Evolutionary conservation across 1,140 invertebrate genomes (phyloP).

Genomic region (Drosophila ogumai): DNA sequence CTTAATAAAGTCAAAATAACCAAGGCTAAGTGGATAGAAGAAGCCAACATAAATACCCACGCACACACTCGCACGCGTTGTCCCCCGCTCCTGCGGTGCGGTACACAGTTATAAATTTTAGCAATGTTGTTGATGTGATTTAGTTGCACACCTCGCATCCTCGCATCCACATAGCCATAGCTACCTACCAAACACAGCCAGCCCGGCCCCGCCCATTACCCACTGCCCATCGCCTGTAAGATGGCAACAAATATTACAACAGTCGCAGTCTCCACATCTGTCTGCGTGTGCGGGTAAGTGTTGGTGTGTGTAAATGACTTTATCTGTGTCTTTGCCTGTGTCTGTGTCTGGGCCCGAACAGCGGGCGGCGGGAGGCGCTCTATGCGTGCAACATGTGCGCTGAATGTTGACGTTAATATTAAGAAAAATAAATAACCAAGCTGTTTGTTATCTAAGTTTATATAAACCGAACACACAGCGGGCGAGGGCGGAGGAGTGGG

Average conservation of each 20-base stretch:
- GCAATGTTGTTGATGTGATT: constrained; percentile 81
- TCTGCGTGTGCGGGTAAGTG: constrained; percentile 7
- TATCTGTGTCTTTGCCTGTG: constrained; percentile 54
- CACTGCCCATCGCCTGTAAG: constrained; percentile 72
- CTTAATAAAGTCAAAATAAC: constrained; percentile 82
- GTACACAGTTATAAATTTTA: constrained; percentile 78
- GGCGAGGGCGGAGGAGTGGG: background rate
- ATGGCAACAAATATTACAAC: constrained; percentile 77
- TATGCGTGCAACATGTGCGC: constrained; percentile 82
- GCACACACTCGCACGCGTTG: constrained; percentile 25
- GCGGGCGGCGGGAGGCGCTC: constrained; percentile 46
- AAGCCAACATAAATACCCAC: constrained; percentile 72
- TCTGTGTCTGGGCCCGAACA: constrained; percentile 44
- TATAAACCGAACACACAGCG: constrained; percentile 72
- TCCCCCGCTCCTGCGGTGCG: constrained; percentile 11
- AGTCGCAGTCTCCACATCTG: constrained; percentile 42
- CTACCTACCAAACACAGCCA: constrained; percentile 10
- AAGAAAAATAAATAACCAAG: constrained; percentile 84
- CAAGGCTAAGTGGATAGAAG: constrained; percentile 77
- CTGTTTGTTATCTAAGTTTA: constrained; percentile 84
- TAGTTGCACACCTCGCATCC: constrained; percentile 76
- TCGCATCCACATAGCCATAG: background rate
- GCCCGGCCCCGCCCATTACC: background rate
- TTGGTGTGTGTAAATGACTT: constrained; percentile 74
- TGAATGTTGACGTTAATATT: constrained; percentile 84